Evolutionary conservation across 2,888 invertebrate genomes (phyloP), one percentile per base, ranked within the genome.

Genomic region (Myopa testacea): DNA sequence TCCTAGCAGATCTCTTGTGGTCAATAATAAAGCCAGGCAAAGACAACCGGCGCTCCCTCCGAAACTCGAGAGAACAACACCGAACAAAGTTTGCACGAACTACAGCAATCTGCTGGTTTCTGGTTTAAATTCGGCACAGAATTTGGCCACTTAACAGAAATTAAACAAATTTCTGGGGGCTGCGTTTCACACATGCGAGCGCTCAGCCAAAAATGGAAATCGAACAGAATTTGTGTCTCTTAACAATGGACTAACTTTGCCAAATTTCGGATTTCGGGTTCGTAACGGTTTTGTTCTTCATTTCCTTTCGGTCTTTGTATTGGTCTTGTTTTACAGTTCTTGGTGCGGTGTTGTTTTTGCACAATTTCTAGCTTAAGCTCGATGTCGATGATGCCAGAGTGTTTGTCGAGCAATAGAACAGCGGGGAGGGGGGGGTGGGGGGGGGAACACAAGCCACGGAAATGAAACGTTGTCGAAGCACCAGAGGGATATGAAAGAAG

Each of bases 91-190:
- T 10, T 45, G 45, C 45, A 45, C 1, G 10, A 45, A 8, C 45
- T 45, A 26, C 26, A 26, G 19, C 58, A 12, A 12, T 62, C 10
- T 5, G 26, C 19, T 62, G 26, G 62, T 62, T 62, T 19, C 19
- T 62, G 26, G 62, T 62, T 62, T 19, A 26, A 62, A n/a, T 26
- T 19, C 26, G 26, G 5, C 19, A 62, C 62, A 12, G 16, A 45
- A 62, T 73, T 73, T 73, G 73, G 73, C 62, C 63, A 73, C 73
- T 73, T 73, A 40, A 73, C 45, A 73, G 62, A 73, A 62, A 73
- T 73, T 45, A 73, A 73, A 73, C 73, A 73, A 63, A 73, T 62
- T 26, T 38, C 50, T 62, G 10, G 10, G 62, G 26, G 3, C 62
- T 45, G 45, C 45, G 6, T 3, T 45, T 45, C n/a, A 60, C 55